Evolutionary conservation across 2,113 vertebrate species (phyloP).

Genomic region (Lanius collurio): DNA sequence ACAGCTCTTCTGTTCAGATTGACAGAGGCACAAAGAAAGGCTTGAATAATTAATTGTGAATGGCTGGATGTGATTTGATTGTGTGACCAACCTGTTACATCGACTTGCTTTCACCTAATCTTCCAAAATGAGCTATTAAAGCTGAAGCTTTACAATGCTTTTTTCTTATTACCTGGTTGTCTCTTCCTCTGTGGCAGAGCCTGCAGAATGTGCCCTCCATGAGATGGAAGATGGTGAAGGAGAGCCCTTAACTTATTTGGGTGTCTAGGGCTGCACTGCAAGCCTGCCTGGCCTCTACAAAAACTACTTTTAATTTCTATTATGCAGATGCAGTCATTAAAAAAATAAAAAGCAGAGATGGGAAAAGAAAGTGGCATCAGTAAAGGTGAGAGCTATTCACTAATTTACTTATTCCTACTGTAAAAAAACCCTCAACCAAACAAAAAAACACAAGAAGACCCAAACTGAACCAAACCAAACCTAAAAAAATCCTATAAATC

Average conservation of each 20-base stretch:
- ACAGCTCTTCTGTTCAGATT: constrained; percentile 66
- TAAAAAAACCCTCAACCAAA: neutral
- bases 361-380: neutral
- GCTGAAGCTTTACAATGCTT: neutral
- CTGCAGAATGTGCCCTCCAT: neutral
- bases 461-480: neutral
- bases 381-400: neutral
- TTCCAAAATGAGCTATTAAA: neutral
- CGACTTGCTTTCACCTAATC: neutral
- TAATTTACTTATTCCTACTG: neutral
- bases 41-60: constrained; percentile 62
- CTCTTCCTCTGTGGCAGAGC: neutral
- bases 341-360: neutral
- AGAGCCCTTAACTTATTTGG: neutral
- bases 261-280: neutral
- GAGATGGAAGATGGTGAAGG: neutral
- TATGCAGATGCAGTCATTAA: neutral
- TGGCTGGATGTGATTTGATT: neutral
- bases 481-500: neutral
- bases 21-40: constrained; percentile 57
- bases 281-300: neutral
- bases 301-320: neutral
- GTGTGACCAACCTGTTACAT: neutral
- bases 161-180: neutral
- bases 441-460: neutral